A percentile compares a stretch with the other conserved stretches of the same genome.
These are phyloP conservation scores for Molossus molossus DNA, from an alignment of 2,797 vertebrate genomes.

Conservation along the genomic window DNA sequence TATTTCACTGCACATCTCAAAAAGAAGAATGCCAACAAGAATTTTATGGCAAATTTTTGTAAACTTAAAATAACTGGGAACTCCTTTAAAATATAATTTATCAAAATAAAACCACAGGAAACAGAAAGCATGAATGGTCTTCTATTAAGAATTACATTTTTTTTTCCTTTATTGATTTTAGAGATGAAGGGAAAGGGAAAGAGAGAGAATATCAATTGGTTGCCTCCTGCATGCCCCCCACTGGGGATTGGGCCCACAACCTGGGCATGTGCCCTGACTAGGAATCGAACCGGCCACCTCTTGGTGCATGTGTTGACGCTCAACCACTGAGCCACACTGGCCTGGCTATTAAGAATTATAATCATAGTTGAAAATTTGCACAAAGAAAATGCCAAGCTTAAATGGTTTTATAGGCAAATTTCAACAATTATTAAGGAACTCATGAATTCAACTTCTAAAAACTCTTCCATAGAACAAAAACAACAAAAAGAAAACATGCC, in stretches of 20 bases:
- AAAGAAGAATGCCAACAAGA: background rate
- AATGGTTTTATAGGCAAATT: background rate
- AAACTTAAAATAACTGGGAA: background rate
- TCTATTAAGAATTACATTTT: background rate
- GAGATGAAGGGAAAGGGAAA: too few relatives aligned
- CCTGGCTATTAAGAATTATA: background rate
- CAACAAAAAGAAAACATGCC: background rate
- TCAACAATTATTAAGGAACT: conserved; percentile 1
- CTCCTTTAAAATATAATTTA: background rate
- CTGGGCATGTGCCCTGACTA: too few relatives aligned
- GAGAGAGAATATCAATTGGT: too few relatives aligned
- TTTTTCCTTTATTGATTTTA: too few relatives aligned
- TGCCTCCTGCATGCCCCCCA: too few relatives aligned
- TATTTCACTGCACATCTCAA: background rate
- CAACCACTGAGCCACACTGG: too few relatives aligned
- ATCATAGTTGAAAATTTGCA: background rate
- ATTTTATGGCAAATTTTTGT: background rate
- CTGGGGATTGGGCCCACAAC: too few relatives aligned
- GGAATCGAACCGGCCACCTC: too few relatives aligned
- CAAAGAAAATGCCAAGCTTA: background rate
- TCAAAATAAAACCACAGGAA: background rate
- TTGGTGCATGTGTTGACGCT: too few relatives aligned
- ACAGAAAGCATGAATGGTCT: background rate
- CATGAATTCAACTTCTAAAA: background rate
- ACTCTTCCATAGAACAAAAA: background rate